phyloP scores from a whole-genome alignment of 2,797 vertebrate species.

The Melanogrammus aeglefinus region DNA sequence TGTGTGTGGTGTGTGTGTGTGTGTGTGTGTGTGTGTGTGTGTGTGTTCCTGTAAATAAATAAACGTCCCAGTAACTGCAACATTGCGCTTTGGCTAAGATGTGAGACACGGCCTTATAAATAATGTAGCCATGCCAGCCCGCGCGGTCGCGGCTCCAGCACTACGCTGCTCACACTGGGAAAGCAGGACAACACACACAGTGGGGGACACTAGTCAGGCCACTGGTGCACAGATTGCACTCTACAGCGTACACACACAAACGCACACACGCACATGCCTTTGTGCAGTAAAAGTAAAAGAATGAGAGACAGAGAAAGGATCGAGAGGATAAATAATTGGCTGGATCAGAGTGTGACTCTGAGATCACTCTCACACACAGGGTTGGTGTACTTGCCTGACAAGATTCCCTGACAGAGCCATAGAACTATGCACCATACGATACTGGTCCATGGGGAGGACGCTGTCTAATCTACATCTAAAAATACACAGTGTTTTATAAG shows the following conservation, averaged over 20 bases:
- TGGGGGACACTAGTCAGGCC: conserved; percentile 5
- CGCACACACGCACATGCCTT: neutral
- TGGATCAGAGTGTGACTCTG: neutral
- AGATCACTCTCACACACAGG: no score
- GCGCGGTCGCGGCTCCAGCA: conserved; percentile 16
- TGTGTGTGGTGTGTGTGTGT: neutral
- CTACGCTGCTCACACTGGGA: conserved; percentile 14
- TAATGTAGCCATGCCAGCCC: conserved; percentile 48
- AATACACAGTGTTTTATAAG: no score
- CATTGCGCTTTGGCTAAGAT: conserved; percentile 50
- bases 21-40: neutral
- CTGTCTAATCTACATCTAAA: no score
- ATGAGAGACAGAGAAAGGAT: neutral
- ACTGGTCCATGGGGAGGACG: no score
- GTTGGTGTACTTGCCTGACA: no score
- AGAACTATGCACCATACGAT: no score
- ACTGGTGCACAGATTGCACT: conserved; percentile 9
- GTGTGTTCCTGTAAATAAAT: conserved; percentile 36
- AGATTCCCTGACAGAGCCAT: no score
- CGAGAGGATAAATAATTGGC: neutral
- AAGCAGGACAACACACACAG: conserved; percentile 33
- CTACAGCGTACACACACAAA: neutral
- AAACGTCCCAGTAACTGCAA: conserved; percentile 42
- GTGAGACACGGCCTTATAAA: conserved; percentile 52
- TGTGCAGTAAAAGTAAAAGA: neutral